phyloP scores from a whole-genome alignment of 53 echinoderm and acorn worm genomes.

The Apostichopus leukothele region DNA sequence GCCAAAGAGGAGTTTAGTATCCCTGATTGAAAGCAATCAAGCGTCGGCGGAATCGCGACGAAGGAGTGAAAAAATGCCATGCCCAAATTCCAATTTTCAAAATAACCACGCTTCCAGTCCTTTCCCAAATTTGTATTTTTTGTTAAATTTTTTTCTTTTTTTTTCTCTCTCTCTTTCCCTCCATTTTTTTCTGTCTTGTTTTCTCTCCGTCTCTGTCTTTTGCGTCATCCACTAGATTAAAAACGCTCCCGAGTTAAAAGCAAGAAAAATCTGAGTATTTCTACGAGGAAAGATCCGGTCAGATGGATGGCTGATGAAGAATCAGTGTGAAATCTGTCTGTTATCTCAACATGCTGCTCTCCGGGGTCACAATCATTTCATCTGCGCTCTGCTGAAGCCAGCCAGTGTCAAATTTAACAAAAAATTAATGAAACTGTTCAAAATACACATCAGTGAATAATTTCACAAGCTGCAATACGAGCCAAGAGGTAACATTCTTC shows the following conservation, averaged over 20 bases:
- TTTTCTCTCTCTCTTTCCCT: neutral
- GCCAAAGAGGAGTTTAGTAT: slow-evolving; percentile 23
- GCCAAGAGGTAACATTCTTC: neutral
- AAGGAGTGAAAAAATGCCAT: slow-evolving; percentile 44
- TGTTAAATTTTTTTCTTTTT: neutral
- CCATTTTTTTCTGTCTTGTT: neutral
- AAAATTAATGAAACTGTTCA: slow-evolving; percentile 14
- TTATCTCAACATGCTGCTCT: slow-evolving; percentile 16
- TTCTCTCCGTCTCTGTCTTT: neutral
- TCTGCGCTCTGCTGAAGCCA: neutral
- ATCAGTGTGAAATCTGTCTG: slow-evolving; percentile 38
- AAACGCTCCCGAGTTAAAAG: slow-evolving; percentile 11
- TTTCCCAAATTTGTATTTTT: slow-evolving; percentile 46
- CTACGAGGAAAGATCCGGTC: slow-evolving; percentile 20
- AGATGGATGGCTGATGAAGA: slow-evolving; percentile 18
- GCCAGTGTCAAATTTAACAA: neutral
- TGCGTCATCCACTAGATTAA: slow-evolving; percentile 33
- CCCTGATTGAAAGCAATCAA: slow-evolving; percentile 48
- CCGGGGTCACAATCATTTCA: slow-evolving; percentile 1
- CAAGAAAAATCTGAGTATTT: slow-evolving; percentile 21
- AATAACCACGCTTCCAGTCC: slow-evolving; percentile 44
- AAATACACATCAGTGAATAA: slow-evolving; percentile 1
- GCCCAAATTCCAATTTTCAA: slow-evolving; percentile 23
- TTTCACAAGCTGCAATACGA: neutral
- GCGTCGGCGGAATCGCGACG: slow-evolving; percentile 26